Conservation (phyloP, 1,140 invertebrate genomes). For the Saccostrea glomerata region DNA sequence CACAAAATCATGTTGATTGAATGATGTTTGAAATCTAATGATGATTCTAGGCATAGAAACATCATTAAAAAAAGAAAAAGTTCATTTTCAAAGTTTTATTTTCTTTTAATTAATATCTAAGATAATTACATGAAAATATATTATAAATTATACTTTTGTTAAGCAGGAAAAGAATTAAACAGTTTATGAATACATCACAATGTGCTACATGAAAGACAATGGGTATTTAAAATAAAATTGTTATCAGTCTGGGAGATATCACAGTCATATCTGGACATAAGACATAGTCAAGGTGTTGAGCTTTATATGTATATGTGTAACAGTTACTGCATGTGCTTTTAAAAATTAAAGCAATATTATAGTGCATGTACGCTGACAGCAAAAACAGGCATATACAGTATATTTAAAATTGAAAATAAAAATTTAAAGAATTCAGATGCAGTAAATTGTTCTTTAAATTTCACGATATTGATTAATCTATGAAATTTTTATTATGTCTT, state of each 20-base stretch:
- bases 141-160: neutral
- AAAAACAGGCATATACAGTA: neutral
- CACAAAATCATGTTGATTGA: too few relatives aligned
- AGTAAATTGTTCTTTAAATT: neutral
- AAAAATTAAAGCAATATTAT: neutral
- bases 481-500: too few relatives aligned
- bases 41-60: too few relatives aligned
- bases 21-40: too few relatives aligned
- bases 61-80: too few relatives aligned
- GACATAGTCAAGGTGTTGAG: too few relatives aligned
- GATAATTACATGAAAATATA: too few relatives aligned
- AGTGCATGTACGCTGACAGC: neutral
- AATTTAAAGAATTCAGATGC: neutral
- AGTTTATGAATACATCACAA: neutral
- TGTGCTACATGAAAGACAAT: conserved; percentile 24
- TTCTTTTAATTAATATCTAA: too few relatives aligned
- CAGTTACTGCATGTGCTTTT: neutral
- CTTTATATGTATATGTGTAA: too few relatives aligned
- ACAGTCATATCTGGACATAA: too few relatives aligned
- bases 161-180: neutral
- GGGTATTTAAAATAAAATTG: neutral
- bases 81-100: too few relatives aligned
- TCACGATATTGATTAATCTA: neutral
- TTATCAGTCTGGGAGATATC: too few relatives aligned
- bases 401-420: neutral